Evolutionary conservation across 2,797 vertebrate species (phyloP).

Genomic region (Sebastes taczanowskii): DNA sequence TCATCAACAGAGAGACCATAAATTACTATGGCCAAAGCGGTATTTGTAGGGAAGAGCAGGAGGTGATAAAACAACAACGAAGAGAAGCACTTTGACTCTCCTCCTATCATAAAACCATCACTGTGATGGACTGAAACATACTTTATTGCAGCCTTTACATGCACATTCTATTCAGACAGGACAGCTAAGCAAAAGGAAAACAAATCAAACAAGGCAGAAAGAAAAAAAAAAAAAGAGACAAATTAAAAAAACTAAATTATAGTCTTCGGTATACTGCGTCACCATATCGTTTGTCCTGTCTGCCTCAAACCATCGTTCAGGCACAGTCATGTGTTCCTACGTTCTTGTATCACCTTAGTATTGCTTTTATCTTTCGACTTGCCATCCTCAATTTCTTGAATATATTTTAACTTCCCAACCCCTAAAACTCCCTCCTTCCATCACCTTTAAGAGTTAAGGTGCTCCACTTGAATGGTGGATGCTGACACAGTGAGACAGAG

Average conservation of each 20-base stretch:
- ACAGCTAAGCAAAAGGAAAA: constrained; percentile 52
- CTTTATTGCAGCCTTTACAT: constrained; percentile 71
- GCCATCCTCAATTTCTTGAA: constrained; percentile 40
- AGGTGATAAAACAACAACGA: constrained; percentile 62
- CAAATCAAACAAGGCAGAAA: constrained; percentile 56
- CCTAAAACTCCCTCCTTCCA: constrained; percentile 13
- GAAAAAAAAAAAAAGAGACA: constrained; percentile 15
- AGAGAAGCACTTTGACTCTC: constrained; percentile 52
- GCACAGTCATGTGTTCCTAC: constrained; percentile 63
- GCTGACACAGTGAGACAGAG: constrained; percentile 97
- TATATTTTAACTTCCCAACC: constrained; percentile 2
- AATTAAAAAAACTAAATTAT: constrained; percentile 39
- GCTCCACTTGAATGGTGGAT: constrained; percentile 97
- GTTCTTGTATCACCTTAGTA: constrained; percentile 61
- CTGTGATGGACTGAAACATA: constrained; percentile 74
- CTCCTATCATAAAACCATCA: constrained; percentile 74
- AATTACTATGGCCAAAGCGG: constrained; percentile 45
- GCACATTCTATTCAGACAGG: constrained; percentile 54
- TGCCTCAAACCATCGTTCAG: constrained; percentile 49
- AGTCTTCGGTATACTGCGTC: constrained; percentile 42
- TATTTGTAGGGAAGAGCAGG: constrained; percentile 68
- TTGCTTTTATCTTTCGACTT: constrained; percentile 68
- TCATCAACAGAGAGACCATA: constrained; percentile 51
- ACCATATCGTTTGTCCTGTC: constrained; percentile 48
- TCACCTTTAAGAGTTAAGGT: constrained; percentile 91